Evolutionary conservation across 1,140 invertebrate species (phyloP).

Genomic region (Solenopsis invicta): DNA sequence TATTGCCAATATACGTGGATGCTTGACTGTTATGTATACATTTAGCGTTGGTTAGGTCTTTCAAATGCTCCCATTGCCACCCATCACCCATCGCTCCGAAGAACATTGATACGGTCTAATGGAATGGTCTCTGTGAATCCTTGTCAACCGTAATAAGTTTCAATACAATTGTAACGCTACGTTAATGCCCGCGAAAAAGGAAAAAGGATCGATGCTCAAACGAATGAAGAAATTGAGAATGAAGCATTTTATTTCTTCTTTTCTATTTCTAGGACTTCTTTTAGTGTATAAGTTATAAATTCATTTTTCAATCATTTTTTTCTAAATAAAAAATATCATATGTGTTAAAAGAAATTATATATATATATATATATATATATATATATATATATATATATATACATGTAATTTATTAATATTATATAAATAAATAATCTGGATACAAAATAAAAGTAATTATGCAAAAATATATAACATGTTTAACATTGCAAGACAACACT

Average conservation of each 20-base stretch:
- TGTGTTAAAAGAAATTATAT: background rate
- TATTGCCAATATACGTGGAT: conserved; percentile 71
- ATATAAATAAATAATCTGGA: background rate
- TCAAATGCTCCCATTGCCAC: no score
- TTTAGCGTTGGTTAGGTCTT: conserved; percentile 72
- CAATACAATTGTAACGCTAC: conserved; percentile 29
- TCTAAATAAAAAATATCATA: background rate
- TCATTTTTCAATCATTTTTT: background rate
- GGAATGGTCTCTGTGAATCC: conserved; percentile 51
- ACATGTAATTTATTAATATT: background rate
- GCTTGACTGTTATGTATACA: conserved; percentile 52
- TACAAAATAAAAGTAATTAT: background rate
- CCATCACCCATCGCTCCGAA: conserved; percentile 48
- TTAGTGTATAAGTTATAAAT: background rate
- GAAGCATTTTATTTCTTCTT: conserved; percentile 35
- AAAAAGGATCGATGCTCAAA: conserved; percentile 3
- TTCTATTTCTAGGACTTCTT: background rate
- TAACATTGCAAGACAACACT: background rate
- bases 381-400: background rate
- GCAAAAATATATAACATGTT: background rate
- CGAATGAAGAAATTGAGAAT: conserved; percentile 18
- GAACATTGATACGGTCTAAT: conserved; percentile 51
- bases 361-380: background rate
- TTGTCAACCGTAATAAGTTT: conserved; percentile 59
- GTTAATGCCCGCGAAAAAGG: background rate